Conservation (phyloP, 1,140 invertebrate genomes). For the Orius insidiosus region DNA sequence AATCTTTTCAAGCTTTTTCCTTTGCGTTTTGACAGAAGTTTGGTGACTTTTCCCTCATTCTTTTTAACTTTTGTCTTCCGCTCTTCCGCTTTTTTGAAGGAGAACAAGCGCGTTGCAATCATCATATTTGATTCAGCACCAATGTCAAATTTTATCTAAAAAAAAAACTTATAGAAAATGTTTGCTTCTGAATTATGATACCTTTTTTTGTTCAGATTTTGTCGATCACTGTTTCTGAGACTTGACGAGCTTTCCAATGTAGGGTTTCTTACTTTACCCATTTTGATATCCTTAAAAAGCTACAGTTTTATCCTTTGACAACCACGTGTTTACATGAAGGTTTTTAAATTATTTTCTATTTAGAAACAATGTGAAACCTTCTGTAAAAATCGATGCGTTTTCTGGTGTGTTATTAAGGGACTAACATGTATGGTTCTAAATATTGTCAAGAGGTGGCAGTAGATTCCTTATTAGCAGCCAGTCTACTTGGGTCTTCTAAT, state of each 20-base stretch:
- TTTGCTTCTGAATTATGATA: constrained; percentile 26
- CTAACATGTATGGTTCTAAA: no score
- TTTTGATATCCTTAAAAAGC: no score
- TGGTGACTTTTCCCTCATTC: constrained; percentile 33
- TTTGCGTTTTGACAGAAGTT: constrained; percentile 71
- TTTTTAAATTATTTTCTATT: no score
- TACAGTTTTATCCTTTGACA: no score
- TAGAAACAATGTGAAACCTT: no score
- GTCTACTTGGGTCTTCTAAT: no score
- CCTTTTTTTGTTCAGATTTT: constrained; percentile 47
- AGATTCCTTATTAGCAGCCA: no score
- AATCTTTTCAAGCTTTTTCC: constrained; percentile 71
- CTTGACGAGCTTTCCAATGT: constrained; percentile 55
- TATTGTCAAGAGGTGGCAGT: no score
- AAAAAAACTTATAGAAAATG: constrained; percentile 19
- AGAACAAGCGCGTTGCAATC: constrained; percentile 61
- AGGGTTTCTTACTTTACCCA: constrained; percentile 34
- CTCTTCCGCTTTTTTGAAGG: constrained; percentile 66
- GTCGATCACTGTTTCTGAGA: constrained; percentile 48
- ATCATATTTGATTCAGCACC: constrained; percentile 41
- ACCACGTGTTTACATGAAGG: no score
- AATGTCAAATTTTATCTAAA: constrained; percentile 47
- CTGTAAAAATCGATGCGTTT: no score
- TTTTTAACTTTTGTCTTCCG: constrained; percentile 50
- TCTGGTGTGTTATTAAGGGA: no score